Evolutionary conservation across 1,140 invertebrate species (phyloP).

Genomic region (Oncopeltus fasciatus): DNA sequence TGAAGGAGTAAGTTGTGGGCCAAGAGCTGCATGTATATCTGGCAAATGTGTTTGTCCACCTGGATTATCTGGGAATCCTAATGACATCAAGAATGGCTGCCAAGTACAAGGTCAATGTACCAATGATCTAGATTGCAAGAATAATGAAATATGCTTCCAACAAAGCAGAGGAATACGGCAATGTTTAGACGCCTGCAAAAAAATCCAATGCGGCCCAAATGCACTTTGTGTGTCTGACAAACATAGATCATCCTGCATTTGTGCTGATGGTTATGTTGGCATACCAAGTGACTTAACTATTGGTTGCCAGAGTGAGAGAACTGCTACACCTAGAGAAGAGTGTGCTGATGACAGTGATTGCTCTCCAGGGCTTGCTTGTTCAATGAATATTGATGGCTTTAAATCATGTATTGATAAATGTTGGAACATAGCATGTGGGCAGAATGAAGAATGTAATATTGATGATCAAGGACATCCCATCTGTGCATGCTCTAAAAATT

Average conservation of each 20-base stretch:
- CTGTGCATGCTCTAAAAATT: constrained; percentile 61
- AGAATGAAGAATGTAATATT: constrained; percentile 61
- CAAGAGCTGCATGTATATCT: constrained; percentile 61
- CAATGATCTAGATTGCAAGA: constrained; percentile 63
- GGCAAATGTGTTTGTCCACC: constrained; percentile 65
- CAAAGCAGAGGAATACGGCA: constrained; percentile 55
- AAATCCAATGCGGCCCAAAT: constrained; percentile 78
- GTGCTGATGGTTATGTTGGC: constrained; percentile 59
- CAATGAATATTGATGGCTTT: constrained; percentile 34
- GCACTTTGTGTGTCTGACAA: constrained; percentile 68
- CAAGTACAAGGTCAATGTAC: constrained; percentile 51
- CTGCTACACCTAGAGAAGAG: constrained; percentile 34
- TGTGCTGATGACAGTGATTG: constrained; percentile 62
- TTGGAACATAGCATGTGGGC: constrained; percentile 57
- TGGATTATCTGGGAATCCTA: constrained; percentile 62
- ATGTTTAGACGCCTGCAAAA: constrained; percentile 72
- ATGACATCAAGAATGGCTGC: constrained; percentile 52
- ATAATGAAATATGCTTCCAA: constrained; percentile 74
- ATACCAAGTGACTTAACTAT: constrained; percentile 59
- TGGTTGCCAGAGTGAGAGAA: constrained; percentile 53
- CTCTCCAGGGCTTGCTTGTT: constrained; percentile 40
- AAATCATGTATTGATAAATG: constrained; percentile 62
- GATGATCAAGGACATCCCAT: constrained; percentile 47
- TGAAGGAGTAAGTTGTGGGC: constrained; percentile 56
- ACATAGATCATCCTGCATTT: constrained; percentile 71